These are phyloP conservation scores for Wasmannia auropunctata DNA, from an alignment of 1,140 invertebrate species.

Conservation along the genomic window DNA sequence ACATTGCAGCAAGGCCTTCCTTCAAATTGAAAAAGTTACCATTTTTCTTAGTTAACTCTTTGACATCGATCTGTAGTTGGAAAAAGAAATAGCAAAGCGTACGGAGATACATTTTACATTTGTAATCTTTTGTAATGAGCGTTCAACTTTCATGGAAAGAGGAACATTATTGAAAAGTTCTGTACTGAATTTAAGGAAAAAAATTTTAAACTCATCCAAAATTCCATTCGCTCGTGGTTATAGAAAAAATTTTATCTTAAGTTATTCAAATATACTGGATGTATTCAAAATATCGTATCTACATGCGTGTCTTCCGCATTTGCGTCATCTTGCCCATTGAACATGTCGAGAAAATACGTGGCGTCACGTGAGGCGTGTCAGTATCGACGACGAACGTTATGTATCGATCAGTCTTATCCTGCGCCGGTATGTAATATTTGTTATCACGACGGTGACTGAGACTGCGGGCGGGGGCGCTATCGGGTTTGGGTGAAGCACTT, in stretches of 20 bases:
- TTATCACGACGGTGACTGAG: constrained; percentile 23
- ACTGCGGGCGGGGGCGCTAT: constrained; percentile 11
- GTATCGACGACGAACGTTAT: neutral
- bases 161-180: neutral
- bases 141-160: neutral
- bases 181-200: neutral
- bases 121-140: neutral
- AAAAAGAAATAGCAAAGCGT: neutral
- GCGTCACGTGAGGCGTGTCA: neutral
- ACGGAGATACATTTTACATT: neutral
- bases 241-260: neutral
- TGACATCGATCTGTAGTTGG: neutral
- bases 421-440: constrained; percentile 38
- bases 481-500: constrained; percentile 33
- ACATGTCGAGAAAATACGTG: constrained; percentile 22
- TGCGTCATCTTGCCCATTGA: constrained; percentile 21
- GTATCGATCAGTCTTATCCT: constrained; percentile 49
- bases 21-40: neutral
- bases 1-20: neutral
- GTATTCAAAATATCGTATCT: constrained; percentile 55
- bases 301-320: constrained; percentile 28
- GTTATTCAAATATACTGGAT: constrained; percentile 4
- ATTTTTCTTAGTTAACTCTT: neutral
- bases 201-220: neutral
- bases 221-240: neutral